Evolutionary conservation across 2,113 vertebrate species (phyloP).

Genomic region (Tretioscincus oriximinensis): DNA sequence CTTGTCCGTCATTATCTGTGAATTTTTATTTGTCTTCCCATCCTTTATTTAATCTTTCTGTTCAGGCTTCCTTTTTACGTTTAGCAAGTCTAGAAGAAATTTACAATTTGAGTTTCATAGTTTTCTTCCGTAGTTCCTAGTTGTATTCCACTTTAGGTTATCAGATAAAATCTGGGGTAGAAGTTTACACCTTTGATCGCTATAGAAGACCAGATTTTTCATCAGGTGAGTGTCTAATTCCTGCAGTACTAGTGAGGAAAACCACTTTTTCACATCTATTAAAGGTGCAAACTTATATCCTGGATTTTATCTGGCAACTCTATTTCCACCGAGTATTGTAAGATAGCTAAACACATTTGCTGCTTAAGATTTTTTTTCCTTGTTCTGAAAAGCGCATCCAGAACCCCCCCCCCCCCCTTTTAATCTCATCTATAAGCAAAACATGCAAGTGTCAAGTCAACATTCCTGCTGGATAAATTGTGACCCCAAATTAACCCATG

Average conservation of each 20-base stretch:
- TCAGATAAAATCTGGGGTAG: too few relatives aligned
- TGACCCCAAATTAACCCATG: slow-evolving; percentile 82
- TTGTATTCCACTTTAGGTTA: not conserved
- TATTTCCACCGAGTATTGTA: slow-evolving; percentile 8
- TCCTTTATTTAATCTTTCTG: not conserved
- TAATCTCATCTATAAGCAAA: slow-evolving; percentile 66
- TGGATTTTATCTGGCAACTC: too few relatives aligned
- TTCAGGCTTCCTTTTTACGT: not conserved
- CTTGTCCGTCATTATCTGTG: not conserved
- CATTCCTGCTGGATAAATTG: slow-evolving; percentile 75
- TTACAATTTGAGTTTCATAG: not conserved
- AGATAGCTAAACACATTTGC: slow-evolving; percentile 21
- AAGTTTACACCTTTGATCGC: too few relatives aligned
- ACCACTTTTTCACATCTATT: too few relatives aligned
- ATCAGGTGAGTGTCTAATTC: too few relatives aligned
- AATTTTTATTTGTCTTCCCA: not conserved
- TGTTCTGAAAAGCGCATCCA: slow-evolving; percentile 48
- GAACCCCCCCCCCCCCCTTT: slow-evolving; percentile 50
- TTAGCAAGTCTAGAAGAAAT: not conserved
- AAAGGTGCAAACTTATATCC: too few relatives aligned
- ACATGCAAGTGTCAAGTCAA: slow-evolving; percentile 67
- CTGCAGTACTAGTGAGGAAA: too few relatives aligned
- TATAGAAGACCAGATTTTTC: too few relatives aligned
- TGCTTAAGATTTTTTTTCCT: slow-evolving; percentile 43
- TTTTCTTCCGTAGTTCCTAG: not conserved